phyloP scores from a whole-genome alignment of 1,140 invertebrate genomes.

The Cydia fagiglandana region DNA sequence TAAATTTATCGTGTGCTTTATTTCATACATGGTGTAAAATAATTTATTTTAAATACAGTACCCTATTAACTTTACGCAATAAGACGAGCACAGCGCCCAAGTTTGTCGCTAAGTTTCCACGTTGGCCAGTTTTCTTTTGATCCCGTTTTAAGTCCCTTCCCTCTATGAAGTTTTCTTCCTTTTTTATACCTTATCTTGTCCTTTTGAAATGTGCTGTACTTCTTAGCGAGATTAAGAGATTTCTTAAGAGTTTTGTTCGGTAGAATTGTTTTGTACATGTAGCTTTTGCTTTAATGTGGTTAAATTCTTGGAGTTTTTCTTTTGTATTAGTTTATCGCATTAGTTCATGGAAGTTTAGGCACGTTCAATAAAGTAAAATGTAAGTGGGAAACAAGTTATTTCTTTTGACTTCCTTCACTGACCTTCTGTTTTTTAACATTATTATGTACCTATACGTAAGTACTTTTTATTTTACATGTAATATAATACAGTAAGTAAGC shows the following conservation, averaged over 20 bases:
- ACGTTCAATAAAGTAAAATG: no score
- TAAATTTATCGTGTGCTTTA: no score
- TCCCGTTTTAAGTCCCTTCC: neutral
- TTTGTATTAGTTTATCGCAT: conserved; percentile 13
- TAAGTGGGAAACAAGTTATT: no score
- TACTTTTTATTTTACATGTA: no score
- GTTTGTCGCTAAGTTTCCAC: conserved; percentile 20
- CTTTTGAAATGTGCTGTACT: conserved; percentile 27
- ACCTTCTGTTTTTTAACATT: no score
- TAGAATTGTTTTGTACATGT: conserved; percentile 26
- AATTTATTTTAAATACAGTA: no score
- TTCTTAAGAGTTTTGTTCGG: conserved; percentile 24
- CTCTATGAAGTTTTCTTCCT: conserved; percentile 11
- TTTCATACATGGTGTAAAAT: no score
- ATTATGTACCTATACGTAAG: no score
- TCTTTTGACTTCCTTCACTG: no score
- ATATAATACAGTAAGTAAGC: no score
- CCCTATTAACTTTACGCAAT: neutral
- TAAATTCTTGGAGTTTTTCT: conserved; percentile 13
- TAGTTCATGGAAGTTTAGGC: neutral
- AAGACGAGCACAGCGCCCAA: neutral
- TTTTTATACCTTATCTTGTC: conserved; percentile 29
- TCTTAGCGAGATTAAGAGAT: conserved; percentile 24
- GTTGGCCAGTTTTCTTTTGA: conserved; percentile 26
- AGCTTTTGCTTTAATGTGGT: neutral